Percentiles rank a stretch among this genome's conserved stretches.
These are phyloP conservation scores for Diplogasteroides magnus DNA, from an alignment of 1,140 invertebrate species.

Conservation along the genomic window DNA sequence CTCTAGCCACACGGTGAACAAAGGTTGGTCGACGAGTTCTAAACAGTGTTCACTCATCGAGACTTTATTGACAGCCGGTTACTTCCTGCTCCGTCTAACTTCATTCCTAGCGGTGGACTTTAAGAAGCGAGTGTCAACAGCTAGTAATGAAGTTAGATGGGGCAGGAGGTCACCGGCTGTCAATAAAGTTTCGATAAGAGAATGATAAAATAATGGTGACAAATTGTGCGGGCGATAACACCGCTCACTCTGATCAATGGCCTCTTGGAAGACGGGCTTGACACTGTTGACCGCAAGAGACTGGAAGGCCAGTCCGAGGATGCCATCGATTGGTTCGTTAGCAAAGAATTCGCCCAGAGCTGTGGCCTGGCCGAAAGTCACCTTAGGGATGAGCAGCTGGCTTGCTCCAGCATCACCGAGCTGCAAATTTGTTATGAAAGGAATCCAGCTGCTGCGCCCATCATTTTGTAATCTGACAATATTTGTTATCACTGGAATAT, in stretches of 20 bases:
- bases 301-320: slow-evolving; percentile 38
- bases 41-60: not conserved
- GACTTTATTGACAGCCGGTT: no score
- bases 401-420: slow-evolving; percentile 16
- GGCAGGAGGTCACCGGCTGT: no score
- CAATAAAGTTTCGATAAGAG: no score
- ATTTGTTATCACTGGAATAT: no score
- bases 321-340: slow-evolving; percentile 41
- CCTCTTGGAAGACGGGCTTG: slow-evolving; percentile 42
- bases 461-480: no score
- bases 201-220: no score
- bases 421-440: not conserved
- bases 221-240: no score
- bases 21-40: slow-evolving; percentile 37
- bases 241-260: slow-evolving; percentile 37
- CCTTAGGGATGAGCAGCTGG: slow-evolving; percentile 36
- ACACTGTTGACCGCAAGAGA: slow-evolving; percentile 41
- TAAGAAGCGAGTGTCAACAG: not conserved
- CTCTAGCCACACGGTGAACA: slow-evolving; percentile 44
- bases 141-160: no score
- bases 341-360: slow-evolving; percentile 20
- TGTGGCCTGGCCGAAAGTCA: slow-evolving; percentile 43
- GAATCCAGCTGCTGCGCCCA: no score
- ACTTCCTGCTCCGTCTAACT: no score
- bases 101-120: no score